Conservation (phyloP, 2,888 invertebrate species). For the Leptarthrus brevirostris region DNA sequence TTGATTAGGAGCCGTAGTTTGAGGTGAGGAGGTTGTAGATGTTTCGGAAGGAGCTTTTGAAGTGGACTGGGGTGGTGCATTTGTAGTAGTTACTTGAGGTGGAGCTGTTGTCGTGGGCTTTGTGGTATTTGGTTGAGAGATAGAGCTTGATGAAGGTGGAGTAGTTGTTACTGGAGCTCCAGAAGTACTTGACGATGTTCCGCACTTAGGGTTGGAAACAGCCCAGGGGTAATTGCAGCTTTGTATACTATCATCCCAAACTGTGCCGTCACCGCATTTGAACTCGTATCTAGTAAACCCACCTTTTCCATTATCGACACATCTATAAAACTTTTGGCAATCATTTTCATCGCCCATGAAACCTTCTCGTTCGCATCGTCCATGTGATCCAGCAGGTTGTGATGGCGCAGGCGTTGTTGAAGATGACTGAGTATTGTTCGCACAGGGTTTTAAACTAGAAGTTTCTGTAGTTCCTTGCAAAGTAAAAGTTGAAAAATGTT, state of each 20-base stretch:
- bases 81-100: neutral
- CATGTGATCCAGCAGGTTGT: conserved; percentile 60
- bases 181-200: conserved; percentile 40
- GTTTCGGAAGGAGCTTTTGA: neutral
- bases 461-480: neutral
- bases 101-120: neutral
- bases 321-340: conserved; percentile 70
- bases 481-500: too few species aligned
- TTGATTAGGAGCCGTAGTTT: conserved; percentile 57
- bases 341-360: conserved; percentile 63
- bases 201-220: conserved; percentile 48
- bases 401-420: conserved; percentile 12
- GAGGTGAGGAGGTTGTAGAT: neutral
- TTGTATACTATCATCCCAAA: conserved; percentile 68
- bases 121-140: neutral
- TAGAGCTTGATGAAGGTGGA: neutral
- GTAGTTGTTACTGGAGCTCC: neutral
- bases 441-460: neutral
- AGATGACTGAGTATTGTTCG: neutral
- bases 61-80: neutral
- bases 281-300: conserved; percentile 66
- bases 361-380: conserved; percentile 62
- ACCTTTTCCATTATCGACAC: conserved; percentile 64
- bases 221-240: conserved; percentile 62
- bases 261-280: conserved; percentile 68